Conservation (phyloP, 2,888 invertebrate genomes). For the Sarcophaga caerulescens region DNA sequence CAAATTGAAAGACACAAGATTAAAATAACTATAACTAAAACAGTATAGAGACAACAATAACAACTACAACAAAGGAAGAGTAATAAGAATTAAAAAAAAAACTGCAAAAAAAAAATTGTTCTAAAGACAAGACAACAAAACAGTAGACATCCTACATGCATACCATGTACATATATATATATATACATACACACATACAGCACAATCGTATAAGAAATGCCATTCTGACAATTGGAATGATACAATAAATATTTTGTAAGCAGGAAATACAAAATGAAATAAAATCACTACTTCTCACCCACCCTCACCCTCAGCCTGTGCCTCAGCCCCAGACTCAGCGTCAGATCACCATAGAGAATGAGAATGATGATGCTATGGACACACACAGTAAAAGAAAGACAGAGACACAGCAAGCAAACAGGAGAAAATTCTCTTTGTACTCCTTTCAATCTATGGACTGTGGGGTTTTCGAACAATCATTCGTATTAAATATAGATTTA, state of each 20-base stretch:
- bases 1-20: slow-evolving; percentile 67
- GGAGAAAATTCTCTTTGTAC: slow-evolving; percentile 16
- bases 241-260: slow-evolving; percentile 66
- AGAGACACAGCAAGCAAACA: slow-evolving; percentile 19
- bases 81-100: slow-evolving; percentile 15
- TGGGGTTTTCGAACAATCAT: neutral
- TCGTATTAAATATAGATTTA: neutral
- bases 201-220: neutral
- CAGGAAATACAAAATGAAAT: slow-evolving; percentile 62
- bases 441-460: neutral
- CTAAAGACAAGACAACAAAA: slow-evolving; percentile 31
- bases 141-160: slow-evolving; percentile 35
- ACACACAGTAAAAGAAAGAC: slow-evolving; percentile 14
- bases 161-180: slow-evolving; percentile 29
- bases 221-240: slow-evolving; percentile 50
- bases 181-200: neutral
- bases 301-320: neutral
- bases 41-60: slow-evolving; percentile 36
- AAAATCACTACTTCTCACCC: slow-evolving; percentile 38
- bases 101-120: slow-evolving; percentile 38
- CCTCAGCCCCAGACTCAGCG: too few species aligned
- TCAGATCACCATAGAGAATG: too few species aligned
- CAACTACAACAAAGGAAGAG: slow-evolving; percentile 37
- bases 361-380: neutral
- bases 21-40: slow-evolving; percentile 66